Evolutionary conservation across 2,113 vertebrate genomes (phyloP).

Genomic region (Lophochroa leadbeateri): DNA sequence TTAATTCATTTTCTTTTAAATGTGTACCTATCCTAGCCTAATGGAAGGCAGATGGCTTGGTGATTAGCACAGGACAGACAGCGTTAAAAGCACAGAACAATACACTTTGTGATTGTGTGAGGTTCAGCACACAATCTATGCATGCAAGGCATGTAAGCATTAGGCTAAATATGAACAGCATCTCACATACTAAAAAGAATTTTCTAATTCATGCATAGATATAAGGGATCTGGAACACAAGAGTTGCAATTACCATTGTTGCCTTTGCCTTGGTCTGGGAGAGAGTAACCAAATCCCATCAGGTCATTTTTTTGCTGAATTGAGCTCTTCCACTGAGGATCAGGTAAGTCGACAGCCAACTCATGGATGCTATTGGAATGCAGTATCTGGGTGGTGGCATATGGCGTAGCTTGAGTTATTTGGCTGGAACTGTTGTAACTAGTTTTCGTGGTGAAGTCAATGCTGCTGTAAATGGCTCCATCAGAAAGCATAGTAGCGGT

Average conservation of each 20-base stretch:
- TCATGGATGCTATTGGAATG: constrained; percentile 98
- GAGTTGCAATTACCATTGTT: constrained; percentile 89
- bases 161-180: neutral
- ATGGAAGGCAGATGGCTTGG: constrained; percentile 50
- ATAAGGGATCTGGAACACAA: neutral
- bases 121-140: neutral
- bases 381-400: constrained; percentile 96
- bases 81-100: constrained; percentile 23
- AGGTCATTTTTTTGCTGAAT: constrained; percentile 95
- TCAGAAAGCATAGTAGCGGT: constrained; percentile 96
- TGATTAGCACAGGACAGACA: neutral
- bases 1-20: neutral
- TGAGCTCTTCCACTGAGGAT: constrained; percentile 95
- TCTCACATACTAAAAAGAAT: neutral
- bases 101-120: neutral
- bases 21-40: constrained; percentile 52
- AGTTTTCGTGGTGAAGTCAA: constrained; percentile 97
- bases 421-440: constrained; percentile 94
- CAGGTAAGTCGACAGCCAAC: constrained; percentile 94
- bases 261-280: constrained; percentile 96
- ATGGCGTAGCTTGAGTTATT: constrained; percentile 93
- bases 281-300: constrained; percentile 92
- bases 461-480: constrained; percentile 99
- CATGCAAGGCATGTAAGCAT: constrained; percentile 57
- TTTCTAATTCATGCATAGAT: constrained; percentile 67